Conservation (phyloP, 1,140 invertebrate species). For the Heliothis subflexa region DNA sequence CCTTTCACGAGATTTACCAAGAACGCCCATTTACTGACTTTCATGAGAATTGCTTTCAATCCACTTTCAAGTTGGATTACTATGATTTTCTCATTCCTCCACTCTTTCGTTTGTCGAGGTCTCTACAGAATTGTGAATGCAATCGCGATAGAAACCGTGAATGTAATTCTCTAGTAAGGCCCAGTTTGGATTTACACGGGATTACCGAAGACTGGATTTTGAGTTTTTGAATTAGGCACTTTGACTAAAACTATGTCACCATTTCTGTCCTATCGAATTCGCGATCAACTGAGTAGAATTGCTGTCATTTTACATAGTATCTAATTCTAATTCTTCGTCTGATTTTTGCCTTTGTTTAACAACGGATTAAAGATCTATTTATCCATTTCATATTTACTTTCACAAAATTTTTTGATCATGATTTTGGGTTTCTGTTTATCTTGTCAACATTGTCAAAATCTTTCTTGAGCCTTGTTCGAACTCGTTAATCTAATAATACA, state of each 20-base stretch:
- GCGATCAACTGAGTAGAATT: too few species aligned
- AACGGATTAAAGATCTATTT: too few species aligned
- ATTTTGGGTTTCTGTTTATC: too few species aligned
- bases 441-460: too few species aligned
- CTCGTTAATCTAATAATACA: not conserved
- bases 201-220: not conserved
- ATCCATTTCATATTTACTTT: too few species aligned
- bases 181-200: not conserved
- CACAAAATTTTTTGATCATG: too few species aligned
- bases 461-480: not conserved
- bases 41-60: slow-evolving; percentile 19
- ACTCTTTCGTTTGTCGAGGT: not conserved
- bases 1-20: slow-evolving; percentile 1
- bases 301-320: too few species aligned
- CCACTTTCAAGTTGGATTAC: slow-evolving; percentile 12
- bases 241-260: too few species aligned
- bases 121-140: slow-evolving; percentile 17
- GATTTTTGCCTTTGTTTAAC: too few species aligned
- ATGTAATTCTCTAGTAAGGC: slow-evolving; percentile 17
- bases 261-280: too few species aligned
- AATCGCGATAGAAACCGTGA: slow-evolving; percentile 9
- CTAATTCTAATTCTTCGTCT: too few species aligned
- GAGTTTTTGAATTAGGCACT: not conserved
- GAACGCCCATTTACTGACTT: not conserved
- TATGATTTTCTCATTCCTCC: slow-evolving; percentile 18